phyloP scores from a whole-genome alignment of 2,888 invertebrate genomes.

The Perithous albicinctus region DNA sequence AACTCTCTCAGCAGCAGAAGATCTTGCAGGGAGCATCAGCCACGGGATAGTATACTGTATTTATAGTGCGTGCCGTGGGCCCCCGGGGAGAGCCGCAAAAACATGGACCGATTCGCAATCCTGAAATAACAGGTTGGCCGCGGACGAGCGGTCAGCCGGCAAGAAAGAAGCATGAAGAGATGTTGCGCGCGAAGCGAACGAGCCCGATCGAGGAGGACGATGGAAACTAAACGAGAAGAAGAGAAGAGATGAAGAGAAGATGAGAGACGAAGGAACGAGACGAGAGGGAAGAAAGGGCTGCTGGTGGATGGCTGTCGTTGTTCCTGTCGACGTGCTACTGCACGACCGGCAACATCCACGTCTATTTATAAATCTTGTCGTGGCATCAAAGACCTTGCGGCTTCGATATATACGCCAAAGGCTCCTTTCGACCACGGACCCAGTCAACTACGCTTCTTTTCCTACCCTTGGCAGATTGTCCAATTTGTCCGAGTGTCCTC shows the following conservation, averaged over 20 bases:
- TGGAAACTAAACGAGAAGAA: conserved; percentile 36
- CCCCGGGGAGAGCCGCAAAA: conserved; percentile 76
- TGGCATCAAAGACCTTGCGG: conserved; percentile 53
- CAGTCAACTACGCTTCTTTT: conserved; percentile 17
- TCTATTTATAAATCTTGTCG: conserved; percentile 64
- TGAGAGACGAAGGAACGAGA: conserved; percentile 29
- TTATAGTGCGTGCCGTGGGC: conserved; percentile 76
- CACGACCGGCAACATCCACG: conserved; percentile 55
- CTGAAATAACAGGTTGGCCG: conserved; percentile 83
- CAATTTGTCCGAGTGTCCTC: conserved; percentile 27
- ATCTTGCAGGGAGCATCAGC: conserved; percentile 45
- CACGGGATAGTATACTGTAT: conserved; percentile 72
- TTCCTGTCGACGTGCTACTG: conserved; percentile 44
- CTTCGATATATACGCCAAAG: conserved; percentile 18
- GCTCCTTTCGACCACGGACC: no score
- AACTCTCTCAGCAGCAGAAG: background rate
- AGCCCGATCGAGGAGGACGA: conserved; percentile 33
- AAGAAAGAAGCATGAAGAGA: conserved; percentile 52
- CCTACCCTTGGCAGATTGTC: conserved; percentile 27
- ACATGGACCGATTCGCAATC: conserved; percentile 80
- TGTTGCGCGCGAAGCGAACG: conserved; percentile 5
- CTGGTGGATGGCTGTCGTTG: conserved; percentile 26
- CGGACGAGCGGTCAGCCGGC: conserved; percentile 71
- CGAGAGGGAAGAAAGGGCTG: conserved; percentile 20
- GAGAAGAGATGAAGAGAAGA: conserved; percentile 32